These are phyloP conservation scores for Crossocerus cetratus DNA, from an alignment of 2,888 invertebrate genomes.

Conservation along the genomic window DNA sequence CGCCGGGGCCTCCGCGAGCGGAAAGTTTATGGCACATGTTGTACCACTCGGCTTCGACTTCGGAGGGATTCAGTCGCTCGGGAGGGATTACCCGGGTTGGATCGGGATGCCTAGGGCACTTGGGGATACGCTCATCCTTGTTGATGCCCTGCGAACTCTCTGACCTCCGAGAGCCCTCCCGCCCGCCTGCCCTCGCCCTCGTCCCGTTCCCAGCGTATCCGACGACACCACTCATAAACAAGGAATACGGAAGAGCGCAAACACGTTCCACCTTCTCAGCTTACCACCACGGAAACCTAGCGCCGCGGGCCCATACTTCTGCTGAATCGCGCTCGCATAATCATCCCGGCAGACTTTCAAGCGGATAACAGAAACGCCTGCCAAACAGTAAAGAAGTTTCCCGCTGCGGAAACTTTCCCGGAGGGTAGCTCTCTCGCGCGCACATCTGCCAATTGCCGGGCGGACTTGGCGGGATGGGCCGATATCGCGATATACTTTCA, in stretches of 20 bases:
- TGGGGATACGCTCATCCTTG: conserved; percentile 37
- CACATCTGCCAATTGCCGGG: conserved; percentile 31
- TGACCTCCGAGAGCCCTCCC: conserved; percentile 12
- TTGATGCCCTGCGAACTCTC: conserved; percentile 43
- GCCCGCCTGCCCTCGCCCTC: not conserved
- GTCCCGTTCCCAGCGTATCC: not conserved
- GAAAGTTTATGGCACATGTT: no score
- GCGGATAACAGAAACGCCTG: no score
- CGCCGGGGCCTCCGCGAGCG: no score
- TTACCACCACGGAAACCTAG: not conserved
- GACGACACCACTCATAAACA: conserved; percentile 3
- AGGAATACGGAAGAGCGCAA: conserved; percentile 23
- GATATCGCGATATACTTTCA: conserved; percentile 40
- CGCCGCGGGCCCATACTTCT: no score
- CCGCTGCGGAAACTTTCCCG: no score
- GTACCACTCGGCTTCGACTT: no score
- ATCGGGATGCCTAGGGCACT: conserved; percentile 45
- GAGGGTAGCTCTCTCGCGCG: no score
- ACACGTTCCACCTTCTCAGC: conserved; percentile 5
- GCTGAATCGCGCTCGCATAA: no score
- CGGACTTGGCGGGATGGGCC: conserved; percentile 29
- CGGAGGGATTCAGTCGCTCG: conserved; percentile 36
- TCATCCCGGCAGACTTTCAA: no score
- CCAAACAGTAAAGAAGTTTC: no score
- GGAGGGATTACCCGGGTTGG: conserved; percentile 47